Evolutionary conservation across 2,888 invertebrate genomes (phyloP).

Genomic region (Apantesis nais): DNA sequence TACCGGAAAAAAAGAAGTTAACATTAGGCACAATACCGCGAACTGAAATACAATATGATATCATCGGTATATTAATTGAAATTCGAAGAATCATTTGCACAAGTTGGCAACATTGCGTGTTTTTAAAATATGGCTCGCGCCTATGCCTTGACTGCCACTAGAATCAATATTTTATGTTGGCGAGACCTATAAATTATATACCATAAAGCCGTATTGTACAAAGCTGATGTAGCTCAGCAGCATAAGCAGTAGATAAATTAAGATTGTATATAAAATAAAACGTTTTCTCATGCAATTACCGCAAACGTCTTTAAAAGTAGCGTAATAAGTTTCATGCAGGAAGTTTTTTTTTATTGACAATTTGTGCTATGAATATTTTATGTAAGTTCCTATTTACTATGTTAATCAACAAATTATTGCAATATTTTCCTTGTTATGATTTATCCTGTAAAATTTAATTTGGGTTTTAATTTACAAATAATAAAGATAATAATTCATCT

Average conservation of each 20-base stretch:
- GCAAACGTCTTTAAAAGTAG: not conserved
- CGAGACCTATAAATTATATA: not conserved
- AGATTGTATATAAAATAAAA: not conserved
- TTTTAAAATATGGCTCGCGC: not conserved
- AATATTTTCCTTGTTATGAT: constrained; percentile 2
- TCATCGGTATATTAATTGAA: not conserved
- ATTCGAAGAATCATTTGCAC: not conserved
- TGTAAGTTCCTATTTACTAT: not conserved
- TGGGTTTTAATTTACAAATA: not conserved
- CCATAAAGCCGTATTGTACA: not conserved
- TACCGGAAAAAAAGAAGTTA: not conserved
- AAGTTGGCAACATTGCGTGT: not conserved
- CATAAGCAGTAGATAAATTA: not conserved
- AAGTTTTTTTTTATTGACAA: not conserved
- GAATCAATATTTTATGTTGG: not conserved
- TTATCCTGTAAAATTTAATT: not conserved
- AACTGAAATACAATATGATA: not conserved
- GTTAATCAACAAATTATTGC: not conserved
- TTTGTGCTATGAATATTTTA: not conserved
- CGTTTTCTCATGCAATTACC: not conserved
- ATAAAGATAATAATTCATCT: not conserved
- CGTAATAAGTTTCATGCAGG: not conserved
- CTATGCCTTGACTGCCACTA: not conserved
- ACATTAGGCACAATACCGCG: not conserved
- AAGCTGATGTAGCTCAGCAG: not conserved